Evolutionary conservation across 2,888 invertebrate species (phyloP), one percentile per base, ranked within the genome.

Genomic region (Agrochola circellaris): DNA sequence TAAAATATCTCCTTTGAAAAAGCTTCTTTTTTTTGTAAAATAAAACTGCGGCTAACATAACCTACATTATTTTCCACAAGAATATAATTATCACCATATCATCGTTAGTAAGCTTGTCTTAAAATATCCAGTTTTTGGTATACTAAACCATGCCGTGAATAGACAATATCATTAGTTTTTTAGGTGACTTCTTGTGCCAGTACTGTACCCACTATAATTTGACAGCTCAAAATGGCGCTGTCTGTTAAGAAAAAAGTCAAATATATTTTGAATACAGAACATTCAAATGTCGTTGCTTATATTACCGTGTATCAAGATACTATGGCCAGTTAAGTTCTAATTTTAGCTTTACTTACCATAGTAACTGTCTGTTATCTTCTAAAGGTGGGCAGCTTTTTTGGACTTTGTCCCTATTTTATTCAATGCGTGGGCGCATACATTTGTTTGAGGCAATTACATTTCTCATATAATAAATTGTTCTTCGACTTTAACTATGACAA

Each of bases 361-460:
- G 74, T 56, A 76, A 83, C 83, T n/a, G 42, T 45, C 76, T 51
- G 48, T 45, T 23, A 7, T n/a, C 15, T 54, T n/a, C 17, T 38
- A 5, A 34, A 65, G 20, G 77, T 86, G 74, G 66, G 74, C 69
- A 74, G 75, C 67, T 30, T 42, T 77, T 84, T 81, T 75, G 79
- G 77, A 79, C 69, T 61, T 79, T 45, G 79, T 3, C 58, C 56
- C 30, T 73, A 69, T 76, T 81, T 81, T 68, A 79, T 73, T 76
- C 2, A 61, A 61, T 69, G 75, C 38, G 84, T 88, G 80, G 87
- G 82, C 66, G 30, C 51, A 73, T 67, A 56, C 26, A 72, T 79
- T 81, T 45, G 60, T 45, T 72, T 73, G 73, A 70, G 48, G 61
- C 73, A 78, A 83, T 76, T n/a, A 69, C 4, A 38, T 60, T 23